phyloP scores from a whole-genome alignment of 1,140 invertebrate species.

The Pissodes strobi region DNA sequence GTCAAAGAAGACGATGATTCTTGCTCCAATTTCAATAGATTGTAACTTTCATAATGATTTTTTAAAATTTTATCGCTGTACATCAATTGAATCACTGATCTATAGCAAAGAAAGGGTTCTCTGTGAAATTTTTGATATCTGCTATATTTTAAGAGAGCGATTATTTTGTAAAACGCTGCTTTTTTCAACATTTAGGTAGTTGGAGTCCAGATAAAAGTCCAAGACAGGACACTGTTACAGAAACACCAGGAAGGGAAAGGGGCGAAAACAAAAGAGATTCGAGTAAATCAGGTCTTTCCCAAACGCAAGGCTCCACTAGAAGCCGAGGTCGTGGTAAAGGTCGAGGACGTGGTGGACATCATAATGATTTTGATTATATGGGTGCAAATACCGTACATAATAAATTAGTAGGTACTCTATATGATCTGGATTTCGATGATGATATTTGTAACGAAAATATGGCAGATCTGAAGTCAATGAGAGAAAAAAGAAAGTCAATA shows the following conservation, averaged over 20 bases:
- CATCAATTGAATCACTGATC: too few relatives aligned
- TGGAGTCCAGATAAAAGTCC: constrained; percentile 79
- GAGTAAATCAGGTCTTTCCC: constrained; percentile 59
- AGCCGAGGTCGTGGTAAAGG: constrained; percentile 74
- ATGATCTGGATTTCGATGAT: constrained; percentile 84
- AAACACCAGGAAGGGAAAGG: constrained; percentile 40
- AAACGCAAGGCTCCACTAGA: constrained; percentile 62
- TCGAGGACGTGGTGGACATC: constrained; percentile 52
- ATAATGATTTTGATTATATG: constrained; percentile 53
- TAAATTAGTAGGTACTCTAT: constrained; percentile 83
- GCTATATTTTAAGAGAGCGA: too few relatives aligned
- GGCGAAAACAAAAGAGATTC: constrained; percentile 42
- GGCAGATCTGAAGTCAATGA: constrained; percentile 77
- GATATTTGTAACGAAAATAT: constrained; percentile 76
- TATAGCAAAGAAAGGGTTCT: too few relatives aligned
- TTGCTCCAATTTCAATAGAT: too few relatives aligned
- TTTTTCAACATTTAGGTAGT: too few relatives aligned
- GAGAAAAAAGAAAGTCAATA: constrained; percentile 77
- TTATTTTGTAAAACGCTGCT: too few relatives aligned
- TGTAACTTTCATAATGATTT: too few relatives aligned
- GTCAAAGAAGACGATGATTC: too few relatives aligned
- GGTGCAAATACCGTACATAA: constrained; percentile 67
- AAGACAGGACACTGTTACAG: constrained; percentile 52
- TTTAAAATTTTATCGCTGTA: too few relatives aligned
- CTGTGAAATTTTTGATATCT: too few relatives aligned